Conservation (phyloP, 2,888 invertebrate species). For the Drosophila mayaguana region DNA sequence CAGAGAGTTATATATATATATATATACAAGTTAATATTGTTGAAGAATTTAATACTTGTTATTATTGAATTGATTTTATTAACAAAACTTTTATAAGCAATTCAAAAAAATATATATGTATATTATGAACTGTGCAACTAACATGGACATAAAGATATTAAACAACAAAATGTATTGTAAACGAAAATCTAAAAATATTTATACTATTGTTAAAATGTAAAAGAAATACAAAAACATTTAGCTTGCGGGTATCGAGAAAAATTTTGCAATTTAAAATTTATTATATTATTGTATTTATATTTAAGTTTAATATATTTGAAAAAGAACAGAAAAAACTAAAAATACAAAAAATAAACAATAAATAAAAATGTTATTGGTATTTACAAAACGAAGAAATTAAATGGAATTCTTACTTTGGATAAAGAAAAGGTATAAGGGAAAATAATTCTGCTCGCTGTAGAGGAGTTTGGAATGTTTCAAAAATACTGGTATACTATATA, state of each 20-base stretch:
- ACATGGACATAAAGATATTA: constrained; percentile 32
- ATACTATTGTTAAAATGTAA: constrained; percentile 44
- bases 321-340: constrained; percentile 43
- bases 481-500: no score
- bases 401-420: constrained; percentile 6
- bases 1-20: constrained; percentile 15
- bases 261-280: constrained; percentile 67
- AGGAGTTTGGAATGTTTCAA: not conserved
- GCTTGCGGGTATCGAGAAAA: constrained; percentile 68
- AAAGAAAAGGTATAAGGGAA: not conserved
- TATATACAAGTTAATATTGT: constrained; percentile 29
- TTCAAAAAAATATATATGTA: constrained; percentile 9
- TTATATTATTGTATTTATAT: constrained; percentile 64
- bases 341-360: constrained; percentile 27
- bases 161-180: constrained; percentile 3
- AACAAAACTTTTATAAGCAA: constrained; percentile 19
- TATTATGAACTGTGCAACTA: constrained; percentile 56
- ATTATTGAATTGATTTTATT: constrained; percentile 33
- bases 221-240: constrained; percentile 46
- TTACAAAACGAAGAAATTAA: constrained; percentile 9
- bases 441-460: not conserved
- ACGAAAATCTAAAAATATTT: constrained; percentile 16
- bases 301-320: constrained; percentile 60
- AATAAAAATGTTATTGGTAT: constrained; percentile 32
- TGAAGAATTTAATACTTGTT: constrained; percentile 32